phyloP scores from a whole-genome alignment of 2,797 vertebrate genomes.

The Parotocinclus haroldoi region DNA sequence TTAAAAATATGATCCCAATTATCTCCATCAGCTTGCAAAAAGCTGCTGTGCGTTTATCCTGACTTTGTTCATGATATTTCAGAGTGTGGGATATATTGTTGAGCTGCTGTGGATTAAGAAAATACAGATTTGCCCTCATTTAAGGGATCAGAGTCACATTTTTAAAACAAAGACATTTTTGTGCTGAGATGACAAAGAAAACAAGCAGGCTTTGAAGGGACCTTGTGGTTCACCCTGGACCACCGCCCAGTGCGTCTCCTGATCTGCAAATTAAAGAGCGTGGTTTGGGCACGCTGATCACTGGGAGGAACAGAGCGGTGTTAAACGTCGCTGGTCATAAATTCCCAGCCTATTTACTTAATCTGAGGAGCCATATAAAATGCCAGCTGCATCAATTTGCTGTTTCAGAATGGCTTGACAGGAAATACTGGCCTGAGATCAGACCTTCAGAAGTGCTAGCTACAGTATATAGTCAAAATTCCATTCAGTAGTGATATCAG shows the following conservation, averaged over 20 bases:
- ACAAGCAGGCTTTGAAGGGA: slow-evolving; percentile 56
- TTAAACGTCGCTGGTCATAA: slow-evolving; percentile 14
- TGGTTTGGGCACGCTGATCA: slow-evolving; percentile 55
- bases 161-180: slow-evolving; percentile 64
- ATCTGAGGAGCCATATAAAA: slow-evolving; percentile 32
- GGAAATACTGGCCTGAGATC: no score
- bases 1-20: no score
- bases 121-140: slow-evolving; percentile 61
- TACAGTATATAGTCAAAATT: no score
- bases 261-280: slow-evolving; percentile 60
- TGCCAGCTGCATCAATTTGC: no score
- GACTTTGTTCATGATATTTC: not conserved
- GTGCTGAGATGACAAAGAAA: slow-evolving; percentile 61
- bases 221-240: slow-evolving; percentile 50
- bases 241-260: slow-evolving; percentile 52
- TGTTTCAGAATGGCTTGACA: no score
- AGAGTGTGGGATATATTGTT: no score
- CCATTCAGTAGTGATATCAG: no score
- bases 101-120: slow-evolving; percentile 52
- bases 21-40: no score
- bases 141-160: slow-evolving; percentile 42
- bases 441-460: no score
- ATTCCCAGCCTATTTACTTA: slow-evolving; percentile 35
- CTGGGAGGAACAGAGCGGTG: not conserved
- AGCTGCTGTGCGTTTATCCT: not conserved